Percentiles rank a stretch among this genome's conserved stretches.
Evolutionary conservation across 2,888 invertebrate genomes (phyloP).

Genomic region (Synanthedon formicaeformis): DNA sequence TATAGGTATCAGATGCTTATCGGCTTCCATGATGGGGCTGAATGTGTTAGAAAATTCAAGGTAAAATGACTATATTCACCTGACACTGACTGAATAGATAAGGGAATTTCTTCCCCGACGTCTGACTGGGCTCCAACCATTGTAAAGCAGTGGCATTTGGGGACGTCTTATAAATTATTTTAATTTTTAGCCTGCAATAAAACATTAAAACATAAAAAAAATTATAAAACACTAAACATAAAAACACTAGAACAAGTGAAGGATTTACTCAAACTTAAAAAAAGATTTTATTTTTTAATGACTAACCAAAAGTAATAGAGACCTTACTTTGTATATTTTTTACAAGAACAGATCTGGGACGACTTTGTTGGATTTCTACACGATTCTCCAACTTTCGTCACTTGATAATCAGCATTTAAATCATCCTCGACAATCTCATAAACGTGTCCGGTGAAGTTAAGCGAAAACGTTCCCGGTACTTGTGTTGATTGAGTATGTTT

Average conservation of each 20-base stretch:
- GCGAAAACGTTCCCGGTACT: not conserved
- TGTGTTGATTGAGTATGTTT: not conserved
- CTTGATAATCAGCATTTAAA: not conserved
- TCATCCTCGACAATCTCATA: not conserved
- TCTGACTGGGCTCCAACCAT: slow-evolving; percentile 90
- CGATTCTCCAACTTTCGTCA: not conserved
- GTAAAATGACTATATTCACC: slow-evolving; percentile 39
- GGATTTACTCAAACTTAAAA: too few species aligned
- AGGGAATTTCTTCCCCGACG: slow-evolving; percentile 86
- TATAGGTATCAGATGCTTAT: too few species aligned
- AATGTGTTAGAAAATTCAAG: too few species aligned
- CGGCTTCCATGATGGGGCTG: too few species aligned
- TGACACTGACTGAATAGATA: slow-evolving; percentile 89
- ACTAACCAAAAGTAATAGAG: too few species aligned
- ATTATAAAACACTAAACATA: too few species aligned
- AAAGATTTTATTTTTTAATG: too few species aligned
- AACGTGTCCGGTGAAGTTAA: not conserved
- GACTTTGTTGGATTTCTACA: not conserved
- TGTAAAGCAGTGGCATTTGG: slow-evolving; percentile 87
- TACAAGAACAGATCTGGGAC: not conserved
- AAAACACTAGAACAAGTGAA: too few species aligned
- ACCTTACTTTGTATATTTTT: not conserved
- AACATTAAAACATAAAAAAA: slow-evolving; percentile 1
- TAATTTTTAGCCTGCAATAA: slow-evolving; percentile 60
- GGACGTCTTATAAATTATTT: slow-evolving; percentile 81